phyloP scores from a whole-genome alignment of 35 echinoderm and acorn worm genomes.

The Heliocidaris tuberculata region DNA sequence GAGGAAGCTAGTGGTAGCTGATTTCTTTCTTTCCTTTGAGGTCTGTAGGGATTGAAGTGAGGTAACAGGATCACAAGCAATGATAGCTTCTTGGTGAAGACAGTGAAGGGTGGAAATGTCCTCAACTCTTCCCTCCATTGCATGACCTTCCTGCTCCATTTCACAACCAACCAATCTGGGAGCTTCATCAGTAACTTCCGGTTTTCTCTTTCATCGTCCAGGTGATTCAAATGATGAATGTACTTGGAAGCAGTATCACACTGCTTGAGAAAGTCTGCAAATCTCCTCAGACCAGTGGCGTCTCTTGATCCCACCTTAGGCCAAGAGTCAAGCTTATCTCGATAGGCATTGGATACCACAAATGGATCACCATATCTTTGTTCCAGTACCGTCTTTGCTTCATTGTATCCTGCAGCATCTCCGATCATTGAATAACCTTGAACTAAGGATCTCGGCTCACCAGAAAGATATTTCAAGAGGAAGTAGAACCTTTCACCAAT shows the following conservation, averaged over 20 bases:
- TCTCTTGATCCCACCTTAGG: conserved; percentile 55
- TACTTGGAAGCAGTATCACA: conserved; percentile 51
- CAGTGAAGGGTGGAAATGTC: conserved; percentile 53
- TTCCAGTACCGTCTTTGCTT: conserved; percentile 52
- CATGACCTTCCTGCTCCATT: conserved; percentile 55
- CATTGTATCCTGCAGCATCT: conserved; percentile 57
- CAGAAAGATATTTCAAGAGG: too few relatives aligned
- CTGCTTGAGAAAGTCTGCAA: conserved; percentile 67
- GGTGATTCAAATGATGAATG: conserved; percentile 12
- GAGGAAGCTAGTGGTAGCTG: neutral
- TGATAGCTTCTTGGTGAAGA: conserved; percentile 58
- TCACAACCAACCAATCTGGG: conserved; percentile 54
- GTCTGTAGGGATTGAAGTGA: conserved; percentile 48
- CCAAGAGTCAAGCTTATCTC: conserved; percentile 69
- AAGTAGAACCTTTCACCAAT: too few relatives aligned
- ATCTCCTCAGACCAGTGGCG: conserved; percentile 60
- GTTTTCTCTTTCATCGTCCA: conserved; percentile 74
- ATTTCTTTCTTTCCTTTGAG: conserved; percentile 1
- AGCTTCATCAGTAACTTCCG: conserved; percentile 68
- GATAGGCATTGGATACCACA: conserved; percentile 59
- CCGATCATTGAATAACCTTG: conserved; percentile 15
- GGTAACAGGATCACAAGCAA: conserved; percentile 69
- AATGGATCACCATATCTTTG: conserved; percentile 69
- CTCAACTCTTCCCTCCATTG: conserved; percentile 31
- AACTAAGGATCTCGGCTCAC: too few relatives aligned